Base-by-base conservation (phyloP, 2,888 invertebrate species). In the Agriotes lineatus region DNA sequence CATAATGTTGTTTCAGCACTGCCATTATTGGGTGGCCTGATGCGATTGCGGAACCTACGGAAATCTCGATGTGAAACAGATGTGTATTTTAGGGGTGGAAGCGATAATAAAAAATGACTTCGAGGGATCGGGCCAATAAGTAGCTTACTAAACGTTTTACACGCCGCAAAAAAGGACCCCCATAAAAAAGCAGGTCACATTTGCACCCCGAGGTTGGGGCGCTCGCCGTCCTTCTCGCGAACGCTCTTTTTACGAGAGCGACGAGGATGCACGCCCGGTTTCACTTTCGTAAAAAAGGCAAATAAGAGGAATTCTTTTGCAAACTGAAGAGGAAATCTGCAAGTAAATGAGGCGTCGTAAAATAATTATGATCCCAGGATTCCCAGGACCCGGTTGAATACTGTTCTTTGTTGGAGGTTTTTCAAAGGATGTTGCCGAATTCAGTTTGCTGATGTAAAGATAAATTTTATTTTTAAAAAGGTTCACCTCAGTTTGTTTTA, bases 101-200 rank as follows among this genome's bases (percentile, higher is more conserved):
- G 71, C 74, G 61, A 72, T 69, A 75, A 79, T 80, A 81, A 81
- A 81, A 79, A 80, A 79, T 77, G 78, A 79, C 79, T 79, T 75
- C 68, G 63, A 76, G 70, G 75, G 78, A 78, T 76, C 78, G 76
- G 77, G 78, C 75, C 75, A 79, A 78, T 81, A 78, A 81, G 79
- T 80, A 80, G 76, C 70, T 78, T 79, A 79, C 79, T 81, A 80
- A 80, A 78, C 78, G 79, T 74, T 80, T 81, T 79, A 81, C 81
- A 81, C 78, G 76, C 81, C 81, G 76, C 82, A 81, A 81, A 82
- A 81, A 82, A 81, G 73, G 65, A 52, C 16, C 67, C 72, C 71
- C 74, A 74, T 77, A 77, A 80, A 78, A 75, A 79, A 80, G 25
- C 72, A 69, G 76, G 75, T 73, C 71, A 65, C 59, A 58, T 68